phyloP scores from a whole-genome alignment of 1,140 invertebrate genomes.

The Heliconius hermathena region DNA sequence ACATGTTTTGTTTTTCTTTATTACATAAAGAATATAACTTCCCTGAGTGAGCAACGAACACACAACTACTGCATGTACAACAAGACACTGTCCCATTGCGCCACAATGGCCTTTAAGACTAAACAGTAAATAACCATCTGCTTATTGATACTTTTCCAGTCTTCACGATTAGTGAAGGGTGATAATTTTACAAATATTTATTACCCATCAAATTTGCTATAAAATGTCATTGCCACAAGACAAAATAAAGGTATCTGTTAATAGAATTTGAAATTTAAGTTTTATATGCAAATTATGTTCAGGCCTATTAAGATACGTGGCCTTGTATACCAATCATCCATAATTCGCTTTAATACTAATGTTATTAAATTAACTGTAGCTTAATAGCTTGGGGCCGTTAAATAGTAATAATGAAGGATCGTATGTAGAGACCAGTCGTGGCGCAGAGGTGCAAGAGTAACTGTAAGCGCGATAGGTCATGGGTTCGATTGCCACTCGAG shows the following conservation, averaged over 20 bases:
- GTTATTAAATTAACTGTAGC: background rate
- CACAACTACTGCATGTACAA: too few relatives aligned
- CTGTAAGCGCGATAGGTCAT: too few relatives aligned
- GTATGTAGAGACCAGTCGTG: background rate
- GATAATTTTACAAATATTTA: background rate
- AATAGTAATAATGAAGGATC: background rate
- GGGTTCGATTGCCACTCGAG: too few relatives aligned
- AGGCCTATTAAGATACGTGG: conserved; percentile 52
- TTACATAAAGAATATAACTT: too few relatives aligned
- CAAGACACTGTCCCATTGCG: too few relatives aligned
- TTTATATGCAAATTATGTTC: conserved; percentile 56
- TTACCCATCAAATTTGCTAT: background rate
- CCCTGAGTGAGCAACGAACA: too few relatives aligned
- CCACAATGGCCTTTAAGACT: too few relatives aligned
- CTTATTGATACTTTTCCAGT: background rate
- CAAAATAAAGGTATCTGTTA: conserved; percentile 33
- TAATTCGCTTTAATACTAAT: conserved; percentile 1
- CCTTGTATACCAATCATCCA: conserved; percentile 1
- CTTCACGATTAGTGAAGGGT: background rate
- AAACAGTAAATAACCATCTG: too few relatives aligned
- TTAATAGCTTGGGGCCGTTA: background rate
- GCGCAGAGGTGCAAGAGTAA: too few relatives aligned
- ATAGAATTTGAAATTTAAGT: conserved; percentile 48
- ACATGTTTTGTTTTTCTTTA: too few relatives aligned
- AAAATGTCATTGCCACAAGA: conserved; percentile 6